phyloP scores from a whole-genome alignment of 2,797 vertebrate genomes.

The Lindbergichthys nudifrons region DNA sequence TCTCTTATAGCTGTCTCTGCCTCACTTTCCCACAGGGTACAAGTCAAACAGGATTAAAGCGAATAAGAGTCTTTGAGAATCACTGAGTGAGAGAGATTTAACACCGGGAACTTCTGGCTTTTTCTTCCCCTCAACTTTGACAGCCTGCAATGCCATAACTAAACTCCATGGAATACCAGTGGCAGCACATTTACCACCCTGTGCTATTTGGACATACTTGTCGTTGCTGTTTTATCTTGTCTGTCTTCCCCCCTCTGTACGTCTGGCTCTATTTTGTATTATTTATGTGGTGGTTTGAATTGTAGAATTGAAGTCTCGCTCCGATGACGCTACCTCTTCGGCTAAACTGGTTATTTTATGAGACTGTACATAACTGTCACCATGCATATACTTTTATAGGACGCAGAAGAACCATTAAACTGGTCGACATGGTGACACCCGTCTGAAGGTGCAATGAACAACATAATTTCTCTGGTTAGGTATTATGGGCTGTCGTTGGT shows the following conservation, averaged over 20 bases:
- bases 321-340: constrained; percentile 41
- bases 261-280: constrained; percentile 61
- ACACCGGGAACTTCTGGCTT: constrained; percentile 48
- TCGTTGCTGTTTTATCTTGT: constrained; percentile 51
- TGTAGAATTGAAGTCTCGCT: constrained; percentile 45
- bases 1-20: background rate
- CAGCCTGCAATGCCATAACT: constrained; percentile 37
- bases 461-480: constrained; percentile 38
- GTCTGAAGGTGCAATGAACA: constrained; percentile 41
- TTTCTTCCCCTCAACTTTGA: constrained; percentile 43
- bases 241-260: background rate
- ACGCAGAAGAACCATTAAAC: constrained; percentile 64
- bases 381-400: constrained; percentile 62
- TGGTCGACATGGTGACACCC: constrained; percentile 40
- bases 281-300: constrained; percentile 62
- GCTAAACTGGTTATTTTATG: constrained; percentile 66
- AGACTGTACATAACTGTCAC: constrained; percentile 64
- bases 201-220: constrained; percentile 48
- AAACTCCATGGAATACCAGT: constrained; percentile 43
- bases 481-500: constrained; percentile 25
- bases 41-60: constrained; percentile 66
- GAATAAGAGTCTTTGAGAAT: constrained; percentile 56
- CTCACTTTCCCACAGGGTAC: constrained; percentile 27
- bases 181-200: constrained; percentile 48
- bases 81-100: constrained; percentile 54